Percentiles rank a stretch among this genome's conserved stretches.
These are phyloP conservation scores for Samia ricini DNA, from an alignment of 1,140 invertebrate genomes.

Conservation along the genomic window DNA sequence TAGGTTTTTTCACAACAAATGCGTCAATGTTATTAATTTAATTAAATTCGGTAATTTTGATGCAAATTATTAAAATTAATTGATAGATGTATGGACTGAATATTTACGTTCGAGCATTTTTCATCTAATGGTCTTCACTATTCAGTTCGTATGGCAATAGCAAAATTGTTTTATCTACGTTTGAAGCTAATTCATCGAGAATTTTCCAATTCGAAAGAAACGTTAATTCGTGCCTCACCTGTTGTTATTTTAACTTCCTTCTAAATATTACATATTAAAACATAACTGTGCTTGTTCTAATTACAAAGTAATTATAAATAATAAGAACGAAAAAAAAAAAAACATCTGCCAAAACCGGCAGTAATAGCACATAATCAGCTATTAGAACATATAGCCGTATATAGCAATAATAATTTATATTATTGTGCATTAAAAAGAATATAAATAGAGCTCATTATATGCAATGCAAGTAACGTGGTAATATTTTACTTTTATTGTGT, in stretches of 20 bases:
- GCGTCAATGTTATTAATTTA: no score
- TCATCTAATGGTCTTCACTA: no score
- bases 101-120: no score
- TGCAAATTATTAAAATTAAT: no score
- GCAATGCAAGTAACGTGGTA: neutral
- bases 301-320: conserved; percentile 13
- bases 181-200: neutral
- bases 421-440: neutral
- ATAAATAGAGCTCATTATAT: neutral
- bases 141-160: no score
- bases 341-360: conserved; percentile 35
- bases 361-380: conserved; percentile 10
- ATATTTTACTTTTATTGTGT: neutral
- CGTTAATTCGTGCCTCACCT: conserved; percentile 4
- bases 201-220: neutral
- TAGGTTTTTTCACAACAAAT: no score
- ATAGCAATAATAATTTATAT: neutral
- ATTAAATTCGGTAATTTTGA: no score
- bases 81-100: no score
- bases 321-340: no score
- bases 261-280: conserved; percentile 11
- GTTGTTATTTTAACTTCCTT: conserved; percentile 4
- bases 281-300: conserved; percentile 16
- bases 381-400: conserved; percentile 17
- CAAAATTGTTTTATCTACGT: neutral